Evolutionary conservation across 2,888 invertebrate species (phyloP).

Genomic region (Melieria picta): DNA sequence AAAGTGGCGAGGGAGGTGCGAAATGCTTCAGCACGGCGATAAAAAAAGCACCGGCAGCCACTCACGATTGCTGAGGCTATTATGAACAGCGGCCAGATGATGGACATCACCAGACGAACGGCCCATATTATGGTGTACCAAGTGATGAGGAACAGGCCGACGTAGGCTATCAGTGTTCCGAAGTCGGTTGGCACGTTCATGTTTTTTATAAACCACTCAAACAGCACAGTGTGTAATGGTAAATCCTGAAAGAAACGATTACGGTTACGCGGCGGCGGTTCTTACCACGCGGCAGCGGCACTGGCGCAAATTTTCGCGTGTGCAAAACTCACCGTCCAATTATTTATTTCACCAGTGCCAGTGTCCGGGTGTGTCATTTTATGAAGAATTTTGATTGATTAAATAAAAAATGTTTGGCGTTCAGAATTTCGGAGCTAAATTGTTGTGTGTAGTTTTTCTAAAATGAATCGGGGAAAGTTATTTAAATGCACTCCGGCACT

Average conservation of each 20-base stretch:
- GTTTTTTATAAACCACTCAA: conserved; percentile 52
- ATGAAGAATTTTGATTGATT: conserved; percentile 41
- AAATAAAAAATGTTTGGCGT: conserved; percentile 24
- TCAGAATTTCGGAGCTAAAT: conserved; percentile 30
- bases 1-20: neutral
- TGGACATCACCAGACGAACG: conserved; percentile 48
- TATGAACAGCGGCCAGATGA: conserved; percentile 54
- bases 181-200: conserved; percentile 45
- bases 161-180: conserved; percentile 48
- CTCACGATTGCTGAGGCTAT: conserved; percentile 48
- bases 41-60: conserved; percentile 1
- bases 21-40: no score
- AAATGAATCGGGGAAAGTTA: conserved; percentile 2
- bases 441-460: conserved; percentile 21
- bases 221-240: conserved; percentile 44
- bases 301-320: neutral
- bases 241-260: conserved; percentile 40
- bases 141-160: conserved; percentile 49
- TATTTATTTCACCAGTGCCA: conserved; percentile 22
- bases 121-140: conserved; percentile 52
- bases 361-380: conserved; percentile 39
- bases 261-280: neutral
- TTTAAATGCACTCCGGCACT: no score
- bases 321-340: conserved; percentile 42
- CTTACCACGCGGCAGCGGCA: no score